Conservation (phyloP, 2,888 invertebrate genomes). For the Hirtodrosophila cameraria region DNA sequence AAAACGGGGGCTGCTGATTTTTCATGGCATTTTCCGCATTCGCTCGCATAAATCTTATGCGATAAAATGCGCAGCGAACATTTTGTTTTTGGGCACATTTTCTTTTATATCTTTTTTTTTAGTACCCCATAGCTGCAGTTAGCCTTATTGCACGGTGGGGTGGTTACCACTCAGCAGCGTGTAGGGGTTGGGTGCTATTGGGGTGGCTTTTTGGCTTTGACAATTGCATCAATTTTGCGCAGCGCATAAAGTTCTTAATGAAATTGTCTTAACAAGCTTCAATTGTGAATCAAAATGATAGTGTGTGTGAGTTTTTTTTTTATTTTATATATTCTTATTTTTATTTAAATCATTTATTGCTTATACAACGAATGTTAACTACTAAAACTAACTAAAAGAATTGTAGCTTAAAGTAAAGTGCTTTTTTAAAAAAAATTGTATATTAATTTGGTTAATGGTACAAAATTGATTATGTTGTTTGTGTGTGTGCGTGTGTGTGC, state of each 20-base stretch:
- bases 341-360: no score
- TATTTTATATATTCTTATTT: no score
- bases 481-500: conserved; percentile 9
- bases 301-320: no score
- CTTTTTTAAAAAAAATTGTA: no score
- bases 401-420: no score
- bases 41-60: conserved; percentile 66
- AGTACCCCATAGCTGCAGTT: conserved; percentile 13
- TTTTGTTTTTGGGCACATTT: conserved; percentile 6
- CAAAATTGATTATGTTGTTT: no score
- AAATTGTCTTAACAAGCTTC: conserved; percentile 8
- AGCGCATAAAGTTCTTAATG: conserved; percentile 23
- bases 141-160: conserved; percentile 7
- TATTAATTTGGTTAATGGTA: no score
- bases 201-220: conserved; percentile 9
- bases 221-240: conserved; percentile 16
- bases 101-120: not conserved
- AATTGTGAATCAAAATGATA: not conserved
- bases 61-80: conserved; percentile 70
- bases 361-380: no score
- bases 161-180: not conserved
- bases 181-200: no score
- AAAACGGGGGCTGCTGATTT: conserved; percentile 26
- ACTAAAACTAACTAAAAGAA: no score
- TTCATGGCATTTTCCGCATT: conserved; percentile 71